Evolutionary conservation across 2,888 invertebrate species (phyloP).

Genomic region (Drosophila leonis): DNA sequence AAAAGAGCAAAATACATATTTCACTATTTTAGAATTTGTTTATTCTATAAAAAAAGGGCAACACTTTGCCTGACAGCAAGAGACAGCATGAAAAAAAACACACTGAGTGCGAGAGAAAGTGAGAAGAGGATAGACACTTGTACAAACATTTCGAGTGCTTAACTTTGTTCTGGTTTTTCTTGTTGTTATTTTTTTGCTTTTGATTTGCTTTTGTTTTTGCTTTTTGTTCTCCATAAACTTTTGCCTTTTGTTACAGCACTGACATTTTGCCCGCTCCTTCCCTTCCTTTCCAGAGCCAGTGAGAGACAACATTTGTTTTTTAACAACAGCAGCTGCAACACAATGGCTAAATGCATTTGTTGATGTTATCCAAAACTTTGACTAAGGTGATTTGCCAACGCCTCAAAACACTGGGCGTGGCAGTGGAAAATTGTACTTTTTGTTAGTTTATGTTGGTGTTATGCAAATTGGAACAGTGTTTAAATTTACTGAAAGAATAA

Average conservation of each 20-base stretch:
- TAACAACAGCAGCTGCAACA: conserved; percentile 37
- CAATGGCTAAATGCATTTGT: conserved; percentile 49
- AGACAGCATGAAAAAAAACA: conserved; percentile 1
- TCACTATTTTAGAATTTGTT: conserved; percentile 27
- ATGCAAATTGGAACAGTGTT: background rate
- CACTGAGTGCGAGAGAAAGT: background rate
- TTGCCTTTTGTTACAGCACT: conserved; percentile 59
- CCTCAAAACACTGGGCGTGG: conserved; percentile 27
- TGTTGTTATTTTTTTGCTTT: conserved; percentile 11
- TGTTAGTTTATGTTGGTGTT: background rate
- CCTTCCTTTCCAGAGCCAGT: background rate
- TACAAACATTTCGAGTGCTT: conserved; percentile 53
- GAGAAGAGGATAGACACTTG: conserved; percentile 27
- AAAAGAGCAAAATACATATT: conserved; percentile 15
- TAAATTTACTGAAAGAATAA: too few relatives aligned
- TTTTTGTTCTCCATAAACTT: conserved; percentile 53
- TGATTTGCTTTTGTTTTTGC: conserved; percentile 29
- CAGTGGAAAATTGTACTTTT: background rate
- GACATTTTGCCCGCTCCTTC: conserved; percentile 45
- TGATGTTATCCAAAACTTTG: conserved; percentile 61
- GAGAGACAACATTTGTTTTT: conserved; percentile 30
- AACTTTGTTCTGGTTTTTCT: conserved; percentile 41
- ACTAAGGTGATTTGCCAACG: conserved; percentile 65
- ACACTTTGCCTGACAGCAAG: conserved; percentile 2
- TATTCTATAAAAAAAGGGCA: conserved; percentile 17